Conservation (phyloP, 1,140 invertebrate species). For the Drosophila lowei region DNA sequence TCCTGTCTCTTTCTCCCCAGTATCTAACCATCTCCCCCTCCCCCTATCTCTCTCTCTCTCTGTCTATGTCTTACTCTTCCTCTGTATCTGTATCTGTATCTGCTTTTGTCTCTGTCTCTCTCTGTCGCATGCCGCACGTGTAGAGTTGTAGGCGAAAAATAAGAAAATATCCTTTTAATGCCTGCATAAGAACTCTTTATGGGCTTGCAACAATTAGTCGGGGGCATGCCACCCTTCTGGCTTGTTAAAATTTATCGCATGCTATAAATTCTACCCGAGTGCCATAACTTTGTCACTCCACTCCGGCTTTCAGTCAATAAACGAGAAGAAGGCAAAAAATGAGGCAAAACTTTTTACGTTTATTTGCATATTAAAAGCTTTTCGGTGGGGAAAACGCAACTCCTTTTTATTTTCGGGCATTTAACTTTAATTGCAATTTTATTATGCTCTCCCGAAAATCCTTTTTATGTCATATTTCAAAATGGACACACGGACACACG, state of each 20-base stretch:
- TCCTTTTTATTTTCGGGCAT: constrained; percentile 47
- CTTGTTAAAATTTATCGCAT: constrained; percentile 77
- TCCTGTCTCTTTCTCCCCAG: constrained; percentile 36
- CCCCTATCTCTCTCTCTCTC: background rate
- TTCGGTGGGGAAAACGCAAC: constrained; percentile 15
- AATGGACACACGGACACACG: constrained; percentile 45
- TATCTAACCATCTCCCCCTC: constrained; percentile 3
- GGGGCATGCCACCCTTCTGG: constrained; percentile 9
- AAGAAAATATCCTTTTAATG: constrained; percentile 15
- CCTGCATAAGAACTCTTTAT: constrained; percentile 32
- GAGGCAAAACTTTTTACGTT: constrained; percentile 57
- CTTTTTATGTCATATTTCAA: constrained; percentile 73
- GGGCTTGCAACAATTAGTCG: constrained; percentile 43
- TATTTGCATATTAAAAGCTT: constrained; percentile 67
- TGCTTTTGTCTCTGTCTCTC: constrained; percentile 5
- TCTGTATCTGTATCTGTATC: constrained; percentile 4
- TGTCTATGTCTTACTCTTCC: constrained; percentile 2
- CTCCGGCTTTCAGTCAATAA: constrained; percentile 65
- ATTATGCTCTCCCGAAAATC: constrained; percentile 69
- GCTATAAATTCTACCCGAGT: constrained; percentile 65
- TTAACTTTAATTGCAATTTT: constrained; percentile 78
- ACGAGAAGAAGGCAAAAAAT: constrained; percentile 25
- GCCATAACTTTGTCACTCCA: constrained; percentile 70
- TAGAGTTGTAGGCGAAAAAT: constrained; percentile 31
- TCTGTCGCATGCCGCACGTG: constrained; percentile 47